Evolutionary conservation across 1,140 invertebrate species (phyloP).

Genomic region (Drosophila sp.): DNA sequence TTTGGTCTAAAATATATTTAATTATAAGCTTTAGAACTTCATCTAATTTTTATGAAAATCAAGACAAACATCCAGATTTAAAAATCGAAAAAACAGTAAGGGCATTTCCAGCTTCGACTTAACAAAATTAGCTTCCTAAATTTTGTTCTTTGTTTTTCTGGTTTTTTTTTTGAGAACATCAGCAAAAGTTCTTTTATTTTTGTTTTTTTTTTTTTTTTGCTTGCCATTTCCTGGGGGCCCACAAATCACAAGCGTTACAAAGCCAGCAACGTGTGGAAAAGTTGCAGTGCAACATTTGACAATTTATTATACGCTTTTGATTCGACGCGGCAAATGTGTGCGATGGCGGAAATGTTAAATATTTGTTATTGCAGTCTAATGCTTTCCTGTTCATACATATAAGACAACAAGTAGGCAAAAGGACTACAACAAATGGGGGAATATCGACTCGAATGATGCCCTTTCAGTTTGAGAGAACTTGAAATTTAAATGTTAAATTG

Average conservation of each 20-base stretch:
- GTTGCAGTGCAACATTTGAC: conserved; percentile 64
- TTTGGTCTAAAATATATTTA: too few relatives aligned
- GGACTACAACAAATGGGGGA: not conserved
- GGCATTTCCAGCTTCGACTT: not conserved
- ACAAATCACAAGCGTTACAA: conserved; percentile 75
- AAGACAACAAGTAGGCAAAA: conserved; percentile 44
- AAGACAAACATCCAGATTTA: too few relatives aligned
- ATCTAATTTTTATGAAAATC: too few relatives aligned
- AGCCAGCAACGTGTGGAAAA: conserved; percentile 51
- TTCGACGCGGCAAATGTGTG: conserved; percentile 38
- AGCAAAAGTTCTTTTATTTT: conserved; percentile 66
- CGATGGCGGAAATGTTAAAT: conserved; percentile 77
- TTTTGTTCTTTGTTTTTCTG: conserved; percentile 21
- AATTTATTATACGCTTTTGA: conserved; percentile 73
- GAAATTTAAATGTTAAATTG: too few relatives aligned
- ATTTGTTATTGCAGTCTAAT: conserved; percentile 81
- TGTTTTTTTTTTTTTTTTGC: conserved; percentile 32
- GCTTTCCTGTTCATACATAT: conserved; percentile 54
- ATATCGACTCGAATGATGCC: not conserved
- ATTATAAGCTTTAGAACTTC: too few relatives aligned
- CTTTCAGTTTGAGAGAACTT: not conserved
- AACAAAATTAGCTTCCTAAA: not conserved
- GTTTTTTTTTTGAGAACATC: conserved; percentile 60
- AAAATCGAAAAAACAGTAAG: not conserved
- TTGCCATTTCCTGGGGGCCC: conserved; percentile 44